A percentile compares a stretch with the other conserved stretches of the same genome.
phyloP scores from a whole-genome alignment of 2,797 vertebrate species.

The Anas capensis region DNA sequence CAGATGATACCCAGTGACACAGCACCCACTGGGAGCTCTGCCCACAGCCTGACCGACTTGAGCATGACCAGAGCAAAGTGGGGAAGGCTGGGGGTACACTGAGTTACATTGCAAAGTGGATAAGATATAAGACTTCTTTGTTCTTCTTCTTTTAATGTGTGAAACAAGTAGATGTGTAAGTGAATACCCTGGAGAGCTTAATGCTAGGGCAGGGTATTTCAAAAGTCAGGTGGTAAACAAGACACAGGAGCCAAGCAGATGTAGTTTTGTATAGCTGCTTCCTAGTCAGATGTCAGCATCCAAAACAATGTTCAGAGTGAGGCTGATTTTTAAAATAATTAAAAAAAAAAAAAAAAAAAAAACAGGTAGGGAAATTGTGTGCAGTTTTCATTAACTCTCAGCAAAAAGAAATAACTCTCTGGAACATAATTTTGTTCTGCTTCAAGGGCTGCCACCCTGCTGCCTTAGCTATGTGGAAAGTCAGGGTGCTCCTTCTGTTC shows the following conservation, averaged over 20 bases:
- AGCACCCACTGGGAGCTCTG: not conserved
- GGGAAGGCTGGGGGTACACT: not conserved
- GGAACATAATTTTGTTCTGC: not conserved
- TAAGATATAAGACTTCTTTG: not conserved
- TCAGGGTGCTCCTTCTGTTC: not conserved
- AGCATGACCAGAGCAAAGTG: not conserved
- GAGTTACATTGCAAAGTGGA: not conserved
- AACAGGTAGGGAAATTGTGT: not conserved
- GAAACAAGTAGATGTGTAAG: not conserved
- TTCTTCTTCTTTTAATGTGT: not conserved
- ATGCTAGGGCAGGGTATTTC: not conserved
- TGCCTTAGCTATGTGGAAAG: conserved; percentile 8
- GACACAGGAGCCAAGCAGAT: not conserved
- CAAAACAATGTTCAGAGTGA: not conserved
- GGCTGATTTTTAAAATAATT: not conserved
- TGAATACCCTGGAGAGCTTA: not conserved
- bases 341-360: not conserved
- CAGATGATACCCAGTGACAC: not conserved
- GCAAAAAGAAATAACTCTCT: not conserved
- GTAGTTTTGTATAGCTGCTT: not conserved
- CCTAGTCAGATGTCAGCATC: not conserved
- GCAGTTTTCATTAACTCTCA: not conserved
- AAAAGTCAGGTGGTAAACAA: not conserved
- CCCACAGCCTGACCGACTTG: not conserved
- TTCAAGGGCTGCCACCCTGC: not conserved